Percentiles rank a stretch among this genome's conserved stretches.
phyloP scores from a whole-genome alignment of 2,888 invertebrate species.

The Nemotelus pantherinus region DNA sequence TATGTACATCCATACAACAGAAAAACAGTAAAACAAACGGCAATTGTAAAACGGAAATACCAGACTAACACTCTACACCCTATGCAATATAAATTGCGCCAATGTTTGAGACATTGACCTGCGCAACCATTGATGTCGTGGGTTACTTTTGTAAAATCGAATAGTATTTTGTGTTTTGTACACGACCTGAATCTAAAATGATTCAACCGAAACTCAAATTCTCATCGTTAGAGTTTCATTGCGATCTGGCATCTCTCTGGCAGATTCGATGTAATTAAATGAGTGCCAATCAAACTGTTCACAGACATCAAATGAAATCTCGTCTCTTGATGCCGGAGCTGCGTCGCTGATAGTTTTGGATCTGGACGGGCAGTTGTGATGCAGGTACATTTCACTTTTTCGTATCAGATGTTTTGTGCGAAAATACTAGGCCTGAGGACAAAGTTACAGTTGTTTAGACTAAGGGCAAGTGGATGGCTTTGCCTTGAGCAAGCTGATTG shows the following conservation, averaged over 20 bases:
- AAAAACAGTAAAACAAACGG: slow-evolving; percentile 28
- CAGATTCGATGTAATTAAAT: slow-evolving; percentile 46
- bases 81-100: slow-evolving; percentile 38
- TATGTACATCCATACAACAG: background rate
- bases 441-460: background rate
- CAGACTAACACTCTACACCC: background rate
- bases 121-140: no score
- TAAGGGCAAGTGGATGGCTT: background rate
- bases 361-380: no score
- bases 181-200: background rate
- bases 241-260: slow-evolving; percentile 31
- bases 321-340: slow-evolving; percentile 11
- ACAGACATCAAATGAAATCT: slow-evolving; percentile 47
- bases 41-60: background rate
- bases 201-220: slow-evolving; percentile 24
- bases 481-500: background rate
- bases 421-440: background rate
- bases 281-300: slow-evolving; percentile 49
- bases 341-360: background rate
- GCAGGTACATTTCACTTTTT: no score
- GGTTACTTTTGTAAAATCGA: no score
- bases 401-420: no score
- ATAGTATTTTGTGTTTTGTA: background rate
- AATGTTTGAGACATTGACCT: slow-evolving; percentile 24
- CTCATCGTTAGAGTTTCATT: slow-evolving; percentile 23